Percentiles rank a stretch among this genome's conserved stretches.
Evolutionary conservation across 2,113 vertebrate genomes (phyloP).

Genomic region (Scomber colias): DNA sequence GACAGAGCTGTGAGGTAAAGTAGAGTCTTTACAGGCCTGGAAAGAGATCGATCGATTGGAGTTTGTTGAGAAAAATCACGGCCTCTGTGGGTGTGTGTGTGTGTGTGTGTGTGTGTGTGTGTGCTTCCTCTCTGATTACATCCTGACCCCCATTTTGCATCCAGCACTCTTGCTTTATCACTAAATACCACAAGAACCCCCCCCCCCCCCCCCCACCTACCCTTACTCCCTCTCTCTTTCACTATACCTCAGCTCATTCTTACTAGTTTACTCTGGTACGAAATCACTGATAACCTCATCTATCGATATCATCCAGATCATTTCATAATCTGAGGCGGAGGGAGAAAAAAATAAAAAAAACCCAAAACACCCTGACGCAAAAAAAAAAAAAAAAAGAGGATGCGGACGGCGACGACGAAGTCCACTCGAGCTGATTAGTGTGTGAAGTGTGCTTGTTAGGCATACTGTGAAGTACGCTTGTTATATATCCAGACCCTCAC

Average conservation of each 20-base stretch:
- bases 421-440: constrained; percentile 77
- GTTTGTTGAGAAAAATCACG: constrained; percentile 26
- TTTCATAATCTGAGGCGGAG: constrained; percentile 46
- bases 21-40: background rate
- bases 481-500: constrained; percentile 65
- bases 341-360: constrained; percentile 10
- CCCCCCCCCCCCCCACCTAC: background rate
- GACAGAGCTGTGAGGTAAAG: background rate
- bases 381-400: constrained; percentile 21
- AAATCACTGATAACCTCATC: constrained; percentile 27
- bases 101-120: background rate
- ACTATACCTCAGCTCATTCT: background rate
- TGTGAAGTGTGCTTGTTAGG: constrained; percentile 77
- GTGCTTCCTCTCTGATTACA: constrained; percentile 2
- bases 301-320: constrained; percentile 49
- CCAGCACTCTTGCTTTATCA: constrained; percentile 22
- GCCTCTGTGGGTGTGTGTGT: too few species aligned
- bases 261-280: background rate
- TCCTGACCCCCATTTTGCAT: constrained; percentile 26
- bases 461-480: constrained; percentile 72
- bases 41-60: constrained; percentile 8
- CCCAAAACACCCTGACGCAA: background rate
- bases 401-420: constrained; percentile 41
- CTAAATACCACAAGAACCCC: constrained; percentile 11
- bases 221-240: background rate